Conservation (phyloP, 2,113 vertebrate genomes). For the Acanthochromis polyacanthus region DNA sequence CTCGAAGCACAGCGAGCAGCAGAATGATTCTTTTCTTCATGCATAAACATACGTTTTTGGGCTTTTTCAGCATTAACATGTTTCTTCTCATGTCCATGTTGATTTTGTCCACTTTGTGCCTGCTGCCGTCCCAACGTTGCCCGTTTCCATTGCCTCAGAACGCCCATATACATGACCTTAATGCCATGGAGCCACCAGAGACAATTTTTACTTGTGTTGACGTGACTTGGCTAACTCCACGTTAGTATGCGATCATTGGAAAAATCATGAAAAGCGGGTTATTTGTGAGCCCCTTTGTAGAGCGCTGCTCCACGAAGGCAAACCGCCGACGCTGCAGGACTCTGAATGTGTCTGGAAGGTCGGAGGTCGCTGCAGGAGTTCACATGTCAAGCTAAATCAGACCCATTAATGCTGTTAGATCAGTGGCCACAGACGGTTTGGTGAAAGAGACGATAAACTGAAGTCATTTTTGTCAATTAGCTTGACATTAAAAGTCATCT, state of each 20-base stretch:
- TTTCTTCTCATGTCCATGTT: conserved; percentile 19
- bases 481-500: neutral
- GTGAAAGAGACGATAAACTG: neutral
- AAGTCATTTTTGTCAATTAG: neutral
- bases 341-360: conserved; percentile 33
- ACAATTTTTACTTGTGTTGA: conserved; percentile 68
- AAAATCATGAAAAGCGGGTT: conserved; percentile 57
- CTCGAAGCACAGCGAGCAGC: neutral
- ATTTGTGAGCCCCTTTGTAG: conserved; percentile 12
- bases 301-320: conserved; percentile 1
- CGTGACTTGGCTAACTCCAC: conserved; percentile 59
- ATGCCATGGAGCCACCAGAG: conserved; percentile 66
- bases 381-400: neutral
- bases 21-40: conserved; percentile 19
- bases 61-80: neutral
- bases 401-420: neutral
- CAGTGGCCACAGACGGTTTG: neutral
- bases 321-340: neutral
- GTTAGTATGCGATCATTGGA: conserved; percentile 69
- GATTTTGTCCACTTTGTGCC: conserved; percentile 43
- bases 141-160: conserved; percentile 76
- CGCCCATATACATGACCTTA: conserved; percentile 63
- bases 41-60: conserved; percentile 34
- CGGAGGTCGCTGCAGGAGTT: conserved; percentile 31
- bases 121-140: conserved; percentile 14